Percentiles rank a stretch among this genome's conserved stretches.
phyloP scores from a whole-genome alignment of 2,797 vertebrate genomes.

The Parambassis ranga region DNA sequence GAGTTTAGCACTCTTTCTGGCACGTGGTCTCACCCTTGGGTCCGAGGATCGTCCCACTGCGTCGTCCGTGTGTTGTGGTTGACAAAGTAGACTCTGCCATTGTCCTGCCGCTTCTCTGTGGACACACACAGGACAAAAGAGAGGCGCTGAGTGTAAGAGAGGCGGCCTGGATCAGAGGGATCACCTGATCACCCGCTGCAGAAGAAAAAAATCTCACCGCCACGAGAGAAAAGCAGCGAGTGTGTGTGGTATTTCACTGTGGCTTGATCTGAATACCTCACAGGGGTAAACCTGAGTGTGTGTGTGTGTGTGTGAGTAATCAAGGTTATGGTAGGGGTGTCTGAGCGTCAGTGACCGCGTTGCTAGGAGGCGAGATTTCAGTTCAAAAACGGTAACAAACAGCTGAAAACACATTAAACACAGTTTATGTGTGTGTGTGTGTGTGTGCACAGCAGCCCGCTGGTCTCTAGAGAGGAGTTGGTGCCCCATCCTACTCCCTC shows the following conservation, averaged over 20 bases:
- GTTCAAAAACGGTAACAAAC: neutral
- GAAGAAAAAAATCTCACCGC: constrained; percentile 33
- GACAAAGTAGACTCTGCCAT: constrained; percentile 96
- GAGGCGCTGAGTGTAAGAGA: neutral
- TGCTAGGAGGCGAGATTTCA: neutral
- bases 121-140: constrained; percentile 11
- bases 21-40: constrained; percentile 88
- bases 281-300: constrained; percentile 14
- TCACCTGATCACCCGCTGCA: neutral
- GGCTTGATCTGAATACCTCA: constrained; percentile 45
- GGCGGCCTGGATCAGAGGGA: neutral
- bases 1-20: neutral
- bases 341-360: neutral
- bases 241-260: constrained; percentile 73
- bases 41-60: constrained; percentile 97
- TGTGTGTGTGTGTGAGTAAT: neutral
- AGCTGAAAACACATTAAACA: too few species aligned
- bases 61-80: constrained; percentile 98
- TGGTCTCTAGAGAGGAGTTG: constrained; percentile 23
- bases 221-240: constrained; percentile 52
- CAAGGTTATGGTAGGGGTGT: neutral
- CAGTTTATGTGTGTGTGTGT: constrained; percentile 17
- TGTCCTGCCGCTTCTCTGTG: constrained; percentile 98
- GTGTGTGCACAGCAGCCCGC: neutral
- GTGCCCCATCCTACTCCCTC: constrained; percentile 48